Conservation (phyloP, 2,888 invertebrate species). For the Rhagium mordax region DNA sequence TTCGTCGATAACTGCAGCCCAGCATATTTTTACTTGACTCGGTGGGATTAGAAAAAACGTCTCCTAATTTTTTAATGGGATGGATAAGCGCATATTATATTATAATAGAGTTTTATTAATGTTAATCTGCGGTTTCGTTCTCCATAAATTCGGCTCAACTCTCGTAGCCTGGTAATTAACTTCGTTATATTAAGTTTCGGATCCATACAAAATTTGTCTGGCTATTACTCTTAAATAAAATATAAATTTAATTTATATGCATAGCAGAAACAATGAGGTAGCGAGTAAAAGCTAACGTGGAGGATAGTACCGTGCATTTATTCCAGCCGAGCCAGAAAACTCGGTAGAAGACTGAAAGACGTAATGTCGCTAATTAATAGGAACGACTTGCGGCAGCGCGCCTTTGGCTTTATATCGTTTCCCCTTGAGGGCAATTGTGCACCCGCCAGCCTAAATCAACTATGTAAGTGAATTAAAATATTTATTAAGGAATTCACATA, state of each 20-base stretch:
- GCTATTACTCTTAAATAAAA: slow-evolving; percentile 27
- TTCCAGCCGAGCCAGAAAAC: slow-evolving; percentile 43
- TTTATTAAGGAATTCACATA: slow-evolving; percentile 70
- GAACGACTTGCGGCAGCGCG: slow-evolving; percentile 64
- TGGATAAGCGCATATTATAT: neutral
- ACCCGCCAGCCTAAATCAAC: slow-evolving; percentile 68
- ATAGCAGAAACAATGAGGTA: slow-evolving; percentile 42
- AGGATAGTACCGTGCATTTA: slow-evolving; percentile 42
- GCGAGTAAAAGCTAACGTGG: slow-evolving; percentile 41
- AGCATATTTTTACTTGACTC: too few species aligned
- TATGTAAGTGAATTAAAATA: slow-evolving; percentile 70
- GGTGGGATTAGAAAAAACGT: too few species aligned
- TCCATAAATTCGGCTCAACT: slow-evolving; percentile 2
- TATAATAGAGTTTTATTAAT: neutral
- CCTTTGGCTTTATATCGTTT: slow-evolving; percentile 65
- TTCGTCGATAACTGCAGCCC: too few species aligned
- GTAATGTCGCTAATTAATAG: slow-evolving; percentile 69
- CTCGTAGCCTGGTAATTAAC: slow-evolving; percentile 14
- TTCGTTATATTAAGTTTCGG: slow-evolving; percentile 16
- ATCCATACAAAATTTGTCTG: slow-evolving; percentile 7
- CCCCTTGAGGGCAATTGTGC: slow-evolving; percentile 67
- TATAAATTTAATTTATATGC: slow-evolving; percentile 42
- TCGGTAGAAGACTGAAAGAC: slow-evolving; percentile 59
- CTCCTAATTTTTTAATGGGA: neutral
- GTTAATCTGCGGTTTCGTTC: neutral